These are phyloP conservation scores for Drosophila ficusphila DNA, from an alignment of 1,140 invertebrate species.

Conservation along the genomic window DNA sequence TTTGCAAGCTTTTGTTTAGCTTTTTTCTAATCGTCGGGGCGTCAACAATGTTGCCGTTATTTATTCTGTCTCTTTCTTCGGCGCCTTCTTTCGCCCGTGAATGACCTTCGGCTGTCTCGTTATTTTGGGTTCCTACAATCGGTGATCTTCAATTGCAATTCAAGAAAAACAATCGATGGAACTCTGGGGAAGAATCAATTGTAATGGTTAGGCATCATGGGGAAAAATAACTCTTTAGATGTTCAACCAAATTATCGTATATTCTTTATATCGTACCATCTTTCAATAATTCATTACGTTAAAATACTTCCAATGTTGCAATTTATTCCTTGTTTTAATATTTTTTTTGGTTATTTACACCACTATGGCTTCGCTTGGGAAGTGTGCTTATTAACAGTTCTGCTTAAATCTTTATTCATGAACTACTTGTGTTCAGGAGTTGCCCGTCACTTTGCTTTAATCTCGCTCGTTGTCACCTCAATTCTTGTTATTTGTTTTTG, in stretches of 20 bases:
- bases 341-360: not conserved
- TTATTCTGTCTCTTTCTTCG: conserved; percentile 10
- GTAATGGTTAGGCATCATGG: too few species aligned
- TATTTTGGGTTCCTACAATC: conserved; percentile 8
- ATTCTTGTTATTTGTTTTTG: conserved; percentile 15
- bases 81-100: conserved; percentile 28
- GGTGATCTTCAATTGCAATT: conserved; percentile 9
- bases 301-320: too few species aligned
- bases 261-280: too few species aligned
- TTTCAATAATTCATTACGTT: too few species aligned
- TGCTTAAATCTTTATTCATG: conserved; percentile 33
- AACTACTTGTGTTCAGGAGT: conserved; percentile 9
- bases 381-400: not conserved
- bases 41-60: conserved; percentile 22
- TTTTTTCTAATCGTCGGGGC: conserved; percentile 22
- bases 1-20: conserved; percentile 16
- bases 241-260: too few species aligned
- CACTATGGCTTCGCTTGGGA: not conserved
- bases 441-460: conserved; percentile 56
- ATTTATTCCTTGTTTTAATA: too few species aligned
- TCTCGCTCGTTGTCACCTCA: conserved; percentile 50
- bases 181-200: too few species aligned
- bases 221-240: too few species aligned
- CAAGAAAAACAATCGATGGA: not conserved
- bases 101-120: conserved; percentile 30